Base-by-base conservation (phyloP, 1,140 invertebrate genomes). In the Nomia melanderi region DNA sequence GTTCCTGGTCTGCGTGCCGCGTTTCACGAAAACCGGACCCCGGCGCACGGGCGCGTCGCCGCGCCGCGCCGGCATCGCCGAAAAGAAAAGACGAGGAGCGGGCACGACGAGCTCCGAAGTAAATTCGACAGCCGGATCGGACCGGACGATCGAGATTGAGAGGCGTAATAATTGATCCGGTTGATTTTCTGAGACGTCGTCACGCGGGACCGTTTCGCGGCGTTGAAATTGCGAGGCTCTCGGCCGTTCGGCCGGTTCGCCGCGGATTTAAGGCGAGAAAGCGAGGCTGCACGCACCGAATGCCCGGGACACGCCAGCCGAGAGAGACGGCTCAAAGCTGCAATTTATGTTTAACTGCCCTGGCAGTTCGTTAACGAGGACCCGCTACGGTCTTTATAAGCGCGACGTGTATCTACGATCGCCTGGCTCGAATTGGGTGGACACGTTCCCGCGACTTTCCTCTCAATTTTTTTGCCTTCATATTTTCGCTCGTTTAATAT, bases 401-500 rank as follows among this genome's bases (percentile, higher is more conserved):
- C 80, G 83, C 85, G 80, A 86, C 83, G 83, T 85, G 81, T 86
- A 86, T 86, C 85, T 83, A 86, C 83, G 83, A 86, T 86, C 85
- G 73, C 41, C 60, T 57, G 56, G 29, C 59, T 77, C 73, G 79
- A 84, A 85, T 84, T 77, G 69, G 82, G 76, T 83, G 76, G 81
- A 86, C 82, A 81, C 85, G 76, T 81, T 83, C 66, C 63, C 81
- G 78, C 77, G 71, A 71, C 67, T 78, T 80, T 81, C 47, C 77
- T 71, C 80, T 64, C n/a, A 23, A 23, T 53, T 31, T 79, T 81
- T 81, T 79, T 79, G 67, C 71, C 75, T 81, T 78, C 82, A 78
- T 88, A 86, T 87, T 84, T 88, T 84, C 74, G 74, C 79, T 72
- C 79, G 83, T 84, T 88, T 86, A 87, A 87, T 88, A 87, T 78